These are phyloP conservation scores for Spisula solida DNA, from an alignment of 2,888 invertebrate genomes.

Conservation along the genomic window DNA sequence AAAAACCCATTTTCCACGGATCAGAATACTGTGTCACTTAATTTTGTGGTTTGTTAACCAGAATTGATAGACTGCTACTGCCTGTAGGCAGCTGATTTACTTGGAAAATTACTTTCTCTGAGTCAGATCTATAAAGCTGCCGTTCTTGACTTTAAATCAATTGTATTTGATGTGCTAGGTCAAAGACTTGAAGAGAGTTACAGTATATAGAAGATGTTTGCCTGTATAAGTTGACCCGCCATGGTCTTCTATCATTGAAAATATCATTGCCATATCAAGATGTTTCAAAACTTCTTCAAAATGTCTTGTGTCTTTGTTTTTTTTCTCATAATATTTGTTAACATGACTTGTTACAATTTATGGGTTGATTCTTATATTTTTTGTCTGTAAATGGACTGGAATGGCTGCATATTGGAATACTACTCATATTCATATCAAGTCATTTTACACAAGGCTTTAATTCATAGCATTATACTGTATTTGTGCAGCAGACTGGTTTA, in stretches of 20 bases:
- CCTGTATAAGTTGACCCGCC: background rate
- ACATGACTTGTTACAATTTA: background rate
- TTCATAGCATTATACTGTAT: background rate
- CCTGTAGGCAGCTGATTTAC: slow-evolving; percentile 24
- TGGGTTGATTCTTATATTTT: background rate
- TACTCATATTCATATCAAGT: background rate
- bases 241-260: background rate
- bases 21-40: slow-evolving; percentile 12
- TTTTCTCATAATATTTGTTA: background rate
- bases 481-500: background rate
- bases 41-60: slow-evolving; percentile 28
- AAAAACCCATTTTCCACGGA: slow-evolving; percentile 17
- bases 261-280: background rate
- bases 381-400: background rate
- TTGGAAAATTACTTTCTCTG: slow-evolving; percentile 19
- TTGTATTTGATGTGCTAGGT: background rate
- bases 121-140: slow-evolving; percentile 25
- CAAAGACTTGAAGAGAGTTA: background rate
- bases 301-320: background rate
- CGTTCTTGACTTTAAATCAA: slow-evolving; percentile 6
- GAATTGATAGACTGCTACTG: slow-evolving; percentile 16
- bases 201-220: background rate
- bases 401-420: background rate
- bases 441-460: background rate
- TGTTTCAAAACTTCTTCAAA: background rate